phyloP scores from a whole-genome alignment of 2,113 vertebrate species.

The Calyptommatus sinebrachiatus region DNA sequence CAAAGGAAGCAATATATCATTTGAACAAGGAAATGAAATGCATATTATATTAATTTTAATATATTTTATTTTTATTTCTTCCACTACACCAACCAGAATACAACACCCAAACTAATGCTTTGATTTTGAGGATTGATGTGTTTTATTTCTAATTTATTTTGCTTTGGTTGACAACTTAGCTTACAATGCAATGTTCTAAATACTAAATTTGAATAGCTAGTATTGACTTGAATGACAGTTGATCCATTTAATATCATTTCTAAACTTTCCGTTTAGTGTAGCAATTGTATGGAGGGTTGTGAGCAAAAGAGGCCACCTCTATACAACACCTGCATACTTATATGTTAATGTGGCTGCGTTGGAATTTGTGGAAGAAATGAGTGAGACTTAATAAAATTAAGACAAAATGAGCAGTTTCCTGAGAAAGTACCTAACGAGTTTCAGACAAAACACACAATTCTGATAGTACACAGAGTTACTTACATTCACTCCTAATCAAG shows the following conservation, averaged over 20 bases:
- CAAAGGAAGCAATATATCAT: constrained; percentile 20
- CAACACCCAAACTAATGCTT: background rate
- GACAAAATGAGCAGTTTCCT: no score
- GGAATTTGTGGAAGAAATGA: background rate
- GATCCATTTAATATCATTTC: background rate
- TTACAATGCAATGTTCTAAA: background rate
- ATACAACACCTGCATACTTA: no score
- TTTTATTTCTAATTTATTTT: constrained; percentile 18
- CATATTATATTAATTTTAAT: constrained; percentile 24
- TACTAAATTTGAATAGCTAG: background rate
- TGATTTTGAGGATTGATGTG: background rate
- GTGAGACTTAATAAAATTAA: background rate
- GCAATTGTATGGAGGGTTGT: background rate
- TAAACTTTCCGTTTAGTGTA: constrained; percentile 8
- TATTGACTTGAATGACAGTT: background rate
- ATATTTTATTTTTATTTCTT: constrained; percentile 19
- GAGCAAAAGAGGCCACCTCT: background rate
- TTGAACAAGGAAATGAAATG: constrained; percentile 42
- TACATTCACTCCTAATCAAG: no score
- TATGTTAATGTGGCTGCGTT: no score
- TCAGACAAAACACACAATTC: no score
- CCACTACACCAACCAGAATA: background rate
- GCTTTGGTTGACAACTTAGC: background rate
- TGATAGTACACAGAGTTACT: no score
- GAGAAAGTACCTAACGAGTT: no score